phyloP scores from a whole-genome alignment of 2,113 vertebrate species.

The Peromyscus leucopus region DNA sequence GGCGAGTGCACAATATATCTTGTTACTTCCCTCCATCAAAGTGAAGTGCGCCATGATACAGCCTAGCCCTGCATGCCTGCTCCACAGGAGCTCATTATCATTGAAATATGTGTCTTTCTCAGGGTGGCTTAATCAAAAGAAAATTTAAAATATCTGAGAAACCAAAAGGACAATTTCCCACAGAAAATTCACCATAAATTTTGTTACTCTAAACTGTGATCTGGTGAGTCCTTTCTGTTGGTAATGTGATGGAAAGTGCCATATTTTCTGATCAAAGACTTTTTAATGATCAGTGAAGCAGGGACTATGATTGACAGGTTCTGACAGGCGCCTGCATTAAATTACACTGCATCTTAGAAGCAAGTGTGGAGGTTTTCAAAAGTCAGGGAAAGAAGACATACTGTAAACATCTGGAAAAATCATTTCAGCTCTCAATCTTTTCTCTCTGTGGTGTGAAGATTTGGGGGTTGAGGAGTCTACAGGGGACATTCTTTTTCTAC shows the following conservation, averaged over 20 bases:
- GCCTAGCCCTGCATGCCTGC: background rate
- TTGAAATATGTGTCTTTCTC: background rate
- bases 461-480: background rate
- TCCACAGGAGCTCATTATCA: background rate
- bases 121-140: constrained; percentile 17
- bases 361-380: constrained; percentile 16
- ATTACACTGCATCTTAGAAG: background rate
- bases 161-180: background rate
- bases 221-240: background rate
- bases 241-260: background rate
- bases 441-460: background rate
- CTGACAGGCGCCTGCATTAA: constrained; percentile 16
- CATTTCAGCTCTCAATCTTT: background rate
- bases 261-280: background rate
- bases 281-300: background rate
- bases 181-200: background rate
- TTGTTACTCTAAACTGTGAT: constrained; percentile 14
- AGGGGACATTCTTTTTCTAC: background rate
- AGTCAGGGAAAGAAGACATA: constrained; percentile 17
- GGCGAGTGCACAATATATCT: background rate
- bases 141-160: background rate
- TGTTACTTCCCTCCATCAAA: background rate
- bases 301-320: background rate
- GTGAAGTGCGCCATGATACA: background rate
- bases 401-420: constrained; percentile 34